Conservation (phyloP, 1,140 invertebrate genomes). For the Vanessa atalanta region DNA sequence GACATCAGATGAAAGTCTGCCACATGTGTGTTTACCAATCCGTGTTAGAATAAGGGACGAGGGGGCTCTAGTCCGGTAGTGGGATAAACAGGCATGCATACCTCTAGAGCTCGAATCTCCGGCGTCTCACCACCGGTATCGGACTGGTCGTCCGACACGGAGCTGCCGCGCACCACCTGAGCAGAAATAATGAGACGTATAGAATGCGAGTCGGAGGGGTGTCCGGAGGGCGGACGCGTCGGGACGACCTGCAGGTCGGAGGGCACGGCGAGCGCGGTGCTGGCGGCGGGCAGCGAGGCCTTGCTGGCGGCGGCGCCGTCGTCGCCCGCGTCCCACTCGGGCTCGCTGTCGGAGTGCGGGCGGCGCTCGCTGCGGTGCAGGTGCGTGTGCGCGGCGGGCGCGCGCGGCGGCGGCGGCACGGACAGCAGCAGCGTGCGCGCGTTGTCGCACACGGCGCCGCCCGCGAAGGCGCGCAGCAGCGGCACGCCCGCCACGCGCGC, state of each 20-base stretch:
- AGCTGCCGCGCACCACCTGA: slow-evolving; percentile 60
- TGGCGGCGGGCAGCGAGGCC: slow-evolving; percentile 63
- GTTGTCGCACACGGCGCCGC: slow-evolving; percentile 90
- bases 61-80: no score
- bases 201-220: no score
- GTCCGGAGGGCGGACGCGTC: no score
- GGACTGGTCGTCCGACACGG: slow-evolving; percentile 61
- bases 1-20: no score
- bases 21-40: no score
- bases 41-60: no score
- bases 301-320: slow-evolving; percentile 49
- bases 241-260: slow-evolving; percentile 40
- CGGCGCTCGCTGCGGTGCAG: slow-evolving; percentile 10
- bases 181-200: neutral
- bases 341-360: slow-evolving; percentile 65
- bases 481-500: slow-evolving; percentile 55
- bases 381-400: slow-evolving; percentile 9
- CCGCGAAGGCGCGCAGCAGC: slow-evolving; percentile 82
- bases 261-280: slow-evolving; percentile 65
- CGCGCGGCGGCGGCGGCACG: slow-evolving; percentile 69
- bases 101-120: slow-evolving; percentile 64
- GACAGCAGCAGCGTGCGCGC: slow-evolving; percentile 86
- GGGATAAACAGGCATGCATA: slow-evolving; percentile 15
- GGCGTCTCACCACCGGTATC: slow-evolving; percentile 60
- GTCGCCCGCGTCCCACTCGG: slow-evolving; percentile 82